Base-by-base conservation (phyloP, 1,140 invertebrate genomes). In the Frieseomelitta varia region DNA sequence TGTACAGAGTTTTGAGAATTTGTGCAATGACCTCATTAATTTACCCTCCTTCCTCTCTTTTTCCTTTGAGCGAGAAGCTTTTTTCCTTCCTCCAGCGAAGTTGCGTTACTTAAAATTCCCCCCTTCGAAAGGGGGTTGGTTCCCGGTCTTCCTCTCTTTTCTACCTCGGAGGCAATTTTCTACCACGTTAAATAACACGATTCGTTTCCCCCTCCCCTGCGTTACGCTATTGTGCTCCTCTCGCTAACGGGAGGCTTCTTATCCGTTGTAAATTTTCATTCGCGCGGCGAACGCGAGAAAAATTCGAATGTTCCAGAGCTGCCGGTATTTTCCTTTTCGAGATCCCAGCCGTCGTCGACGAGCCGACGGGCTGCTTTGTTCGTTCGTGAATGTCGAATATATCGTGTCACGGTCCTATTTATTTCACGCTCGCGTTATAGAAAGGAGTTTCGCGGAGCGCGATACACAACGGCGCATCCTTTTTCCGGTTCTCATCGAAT, bases 21-120 rank as follows among this genome's bases (percentile, higher is more conserved):
- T 90, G 91, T 86, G 81, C 87, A 77, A 75, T 87, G 88, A 89
- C 90, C 89, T 92, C 80, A 87, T 92, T 91, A 89, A 88, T 65
- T 58, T 27, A n/a, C n/a, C n/a, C n/a, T n/a, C n/a, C n/a, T n/a
- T n/a, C n/a, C n/a, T n/a, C n/a, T n/a, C n/a, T n/a, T n/a, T n/a
- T n/a, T 27, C 34, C 34, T 61, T 63, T 63, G 34, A 75, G 14
- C 34, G 72, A 74, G 19, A 74, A 56, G 27, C 30, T 6, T 8
- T 4, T 76, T 61, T 27, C 8, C 34, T 27, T 8, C 0, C 55
- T 6, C 15, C 34, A 63, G 47, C 56, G 14, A 76, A 63, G 72
- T 30, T 55, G 34, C 74, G 27, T 68, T 78, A 67, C 19, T 78
- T 53, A 24, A n/a, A 76, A 61, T 27, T 27, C 14, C 27, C 24